Evolutionary conservation across 1,140 invertebrate genomes (phyloP), one percentile per base, ranked within the genome.

Genomic region (Lordiphosa stackelbergi): DNA sequence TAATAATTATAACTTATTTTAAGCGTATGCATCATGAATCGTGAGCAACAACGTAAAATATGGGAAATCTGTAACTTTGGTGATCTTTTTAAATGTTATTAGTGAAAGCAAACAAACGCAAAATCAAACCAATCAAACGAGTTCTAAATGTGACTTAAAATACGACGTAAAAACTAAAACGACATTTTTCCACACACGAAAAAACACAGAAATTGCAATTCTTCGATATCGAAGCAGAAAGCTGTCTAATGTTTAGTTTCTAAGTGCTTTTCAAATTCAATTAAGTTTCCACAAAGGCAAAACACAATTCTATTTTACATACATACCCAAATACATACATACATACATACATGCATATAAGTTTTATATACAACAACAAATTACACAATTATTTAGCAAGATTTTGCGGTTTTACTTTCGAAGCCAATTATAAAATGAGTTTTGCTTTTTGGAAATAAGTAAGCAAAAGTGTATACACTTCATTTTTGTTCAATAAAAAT

Each of bases 41-140:
- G 59, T 81, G 69, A 74, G 74, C 70, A 83, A 83, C 75, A 71
- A 31, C 28, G 28, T 31, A 75, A 81, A 77, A 81, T 75, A 81
- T 83, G 77, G 77, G 77, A 83, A 83, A 83, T 83, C 69, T 77
- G 77, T 83, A 83, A 83, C 77, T 83, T 83, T 83, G 77, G 77
- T 83, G 77, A 83, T 83, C 77, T 83, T 83, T 83, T 83, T 83
- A 84, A 81, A 83, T 83, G 78, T 83, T 83, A 83, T 84, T 83
- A 84, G 65, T 65, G 70, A 81, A 83, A 64, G 63, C 48, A 58
- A 42, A 36, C 8, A 13, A 40, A 54, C 35, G 53, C 6, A 40
- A 36, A 53, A 49, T 36, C 24, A 52, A 65, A 74, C 52, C 83
- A 81, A 81, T 81, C 75, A 81, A 81, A 81, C 59, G 66, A 81